phyloP scores from a whole-genome alignment of 1,140 invertebrate species.

The Caerostris extrusa region DNA sequence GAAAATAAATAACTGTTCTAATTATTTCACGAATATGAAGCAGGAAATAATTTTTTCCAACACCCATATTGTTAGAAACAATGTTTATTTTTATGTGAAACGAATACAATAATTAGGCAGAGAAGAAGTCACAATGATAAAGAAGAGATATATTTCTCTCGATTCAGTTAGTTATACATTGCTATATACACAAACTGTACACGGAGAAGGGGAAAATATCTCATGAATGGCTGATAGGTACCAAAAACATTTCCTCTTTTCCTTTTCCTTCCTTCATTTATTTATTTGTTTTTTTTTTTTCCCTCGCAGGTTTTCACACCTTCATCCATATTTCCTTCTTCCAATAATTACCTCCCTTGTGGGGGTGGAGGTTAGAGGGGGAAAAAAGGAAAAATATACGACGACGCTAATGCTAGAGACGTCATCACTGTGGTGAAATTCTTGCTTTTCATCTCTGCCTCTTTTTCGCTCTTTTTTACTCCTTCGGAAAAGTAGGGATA shows the following conservation, averaged over 20 bases:
- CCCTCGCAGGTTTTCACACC: not conserved
- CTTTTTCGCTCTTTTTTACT: not conserved
- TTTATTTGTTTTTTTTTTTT: conserved; percentile 12
- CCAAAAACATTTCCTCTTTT: conserved; percentile 33
- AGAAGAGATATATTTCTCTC: not conserved
- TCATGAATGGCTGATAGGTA: conserved; percentile 51
- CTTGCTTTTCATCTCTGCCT: conserved; percentile 10
- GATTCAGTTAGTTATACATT: too few species aligned
- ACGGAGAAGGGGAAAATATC: not conserved
- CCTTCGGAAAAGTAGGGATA: not conserved
- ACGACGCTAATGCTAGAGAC: conserved; percentile 29
- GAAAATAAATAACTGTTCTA: too few species aligned
- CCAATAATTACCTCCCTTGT: conserved; percentile 54
- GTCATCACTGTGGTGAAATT: conserved; percentile 21
- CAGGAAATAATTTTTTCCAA: too few species aligned
- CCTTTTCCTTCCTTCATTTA: not conserved
- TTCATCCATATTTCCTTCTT: conserved; percentile 56
- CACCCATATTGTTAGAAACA: too few species aligned
- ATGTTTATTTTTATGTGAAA: too few species aligned
- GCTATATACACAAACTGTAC: not conserved
- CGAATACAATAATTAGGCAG: too few species aligned
- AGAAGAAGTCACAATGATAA: too few species aligned
- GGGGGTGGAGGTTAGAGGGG: not conserved
- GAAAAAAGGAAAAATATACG: not conserved
- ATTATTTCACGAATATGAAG: too few species aligned